Base-by-base conservation (phyloP, 2,113 vertebrate genomes). In the Galeopterus variegatus region DNA sequence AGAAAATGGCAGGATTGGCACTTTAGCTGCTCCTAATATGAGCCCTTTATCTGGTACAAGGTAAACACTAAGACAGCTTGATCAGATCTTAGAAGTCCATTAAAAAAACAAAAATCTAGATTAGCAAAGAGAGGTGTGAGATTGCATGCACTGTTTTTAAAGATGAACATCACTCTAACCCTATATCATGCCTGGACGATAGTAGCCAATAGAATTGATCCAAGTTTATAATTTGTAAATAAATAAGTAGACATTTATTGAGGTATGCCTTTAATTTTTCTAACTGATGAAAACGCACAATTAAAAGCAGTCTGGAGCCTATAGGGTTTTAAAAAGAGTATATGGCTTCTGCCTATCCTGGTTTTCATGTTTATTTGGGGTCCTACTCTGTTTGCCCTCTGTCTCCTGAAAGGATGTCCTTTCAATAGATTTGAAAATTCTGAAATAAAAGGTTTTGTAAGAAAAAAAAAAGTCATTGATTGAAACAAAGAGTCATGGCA, bases 381-480 rank as follows among this genome's bases (percentile, higher is more conserved):
- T 28, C 24, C 50, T 73, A 13, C 65, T 36, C 69, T 73, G 23
- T 45, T 62, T 56, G 26, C 33, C 64, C 24, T 52, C 56, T 52
- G 52, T 36, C n/a, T 33, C 6, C 6, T 6, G 54, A 45, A 94
- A 75, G 19, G 26, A 23, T 7, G n/a, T 69, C 19, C 36, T 80
- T 86, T 92, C 36, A 24, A 5, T 56, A 77, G 13, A 76, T 41
- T 12, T 81, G 36, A 64, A 77, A 70, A 91, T 88, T 23, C 31
- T 60, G 50, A 94, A 75, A 52, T 73, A 60, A 64, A 88, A 93
- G 69, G 1, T 62, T 93, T 85, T 50, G 8, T 77, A 73, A 83
- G 54, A 48, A 18, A 52, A 2, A 50, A 18, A 13, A 48, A 52
- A 50, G 0, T 48, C 58, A 48, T 12, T 73, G 58, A 75, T 28